Conservation (phyloP, 1,140 invertebrate species). For the Himalopsyche phryganea region DNA sequence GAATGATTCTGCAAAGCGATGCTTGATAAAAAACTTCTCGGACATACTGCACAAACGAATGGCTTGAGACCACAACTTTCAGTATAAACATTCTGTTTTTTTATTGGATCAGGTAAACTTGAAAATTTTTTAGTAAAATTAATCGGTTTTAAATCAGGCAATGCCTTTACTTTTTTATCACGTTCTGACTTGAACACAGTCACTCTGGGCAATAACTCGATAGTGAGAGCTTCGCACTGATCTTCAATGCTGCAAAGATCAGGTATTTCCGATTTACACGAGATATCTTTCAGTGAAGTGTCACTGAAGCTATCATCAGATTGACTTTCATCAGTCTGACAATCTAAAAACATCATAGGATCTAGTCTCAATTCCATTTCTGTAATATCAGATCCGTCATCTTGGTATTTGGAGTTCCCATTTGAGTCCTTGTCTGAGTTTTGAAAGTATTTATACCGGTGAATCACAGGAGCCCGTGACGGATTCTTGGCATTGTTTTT, state of each 20-base stretch:
- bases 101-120: conserved; percentile 27
- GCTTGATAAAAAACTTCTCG: conserved; percentile 42
- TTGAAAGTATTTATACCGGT: conserved; percentile 5
- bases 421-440: conserved; percentile 1
- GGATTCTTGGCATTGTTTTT: background rate
- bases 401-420: conserved; percentile 7
- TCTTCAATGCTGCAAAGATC: background rate
- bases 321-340: conserved; percentile 28
- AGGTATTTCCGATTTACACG: conserved; percentile 3
- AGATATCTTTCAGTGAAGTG: conserved; percentile 4
- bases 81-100: conserved; percentile 8
- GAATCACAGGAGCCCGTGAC: background rate
- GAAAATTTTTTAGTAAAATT: conserved; percentile 42
- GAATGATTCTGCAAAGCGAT: conserved; percentile 46
- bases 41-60: conserved; percentile 41
- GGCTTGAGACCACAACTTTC: conserved; percentile 36
- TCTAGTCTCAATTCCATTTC: conserved; percentile 49
- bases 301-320: conserved; percentile 16
- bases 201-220: conserved; percentile 18
- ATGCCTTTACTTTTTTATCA: conserved; percentile 16
- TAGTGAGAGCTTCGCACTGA: conserved; percentile 16
- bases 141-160: conserved; percentile 37
- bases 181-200: conserved; percentile 9
- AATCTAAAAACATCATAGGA: conserved; percentile 47
- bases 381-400: conserved; percentile 35